Evolutionary conservation across 2,888 invertebrate genomes (phyloP).

Genomic region (Acheta domesticus): DNA sequence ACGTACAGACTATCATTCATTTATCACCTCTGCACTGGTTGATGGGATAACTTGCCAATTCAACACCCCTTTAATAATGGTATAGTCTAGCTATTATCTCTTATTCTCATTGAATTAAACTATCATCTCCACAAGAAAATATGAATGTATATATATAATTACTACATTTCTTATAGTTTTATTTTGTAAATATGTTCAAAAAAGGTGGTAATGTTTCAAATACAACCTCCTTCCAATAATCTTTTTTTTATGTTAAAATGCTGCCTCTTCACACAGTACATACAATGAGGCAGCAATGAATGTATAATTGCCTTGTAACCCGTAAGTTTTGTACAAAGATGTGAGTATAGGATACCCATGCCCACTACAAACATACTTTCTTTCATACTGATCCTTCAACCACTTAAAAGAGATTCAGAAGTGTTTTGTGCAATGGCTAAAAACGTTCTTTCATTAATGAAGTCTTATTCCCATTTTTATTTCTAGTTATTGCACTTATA

Average conservation of each 20-base stretch:
- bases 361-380: slow-evolving; percentile 18
- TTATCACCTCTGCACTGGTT: not conserved
- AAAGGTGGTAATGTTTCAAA: not conserved
- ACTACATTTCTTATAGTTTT: not conserved
- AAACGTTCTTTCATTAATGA: not conserved
- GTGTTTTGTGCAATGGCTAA: slow-evolving; percentile 22
- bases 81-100: not conserved
- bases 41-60: not conserved
- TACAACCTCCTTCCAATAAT: not conserved
- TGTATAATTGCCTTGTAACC: slow-evolving; percentile 22
- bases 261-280: not conserved
- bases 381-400: slow-evolving; percentile 18
- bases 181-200: not conserved
- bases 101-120: not conserved
- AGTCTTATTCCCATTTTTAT: not conserved
- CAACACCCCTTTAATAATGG: not conserved
- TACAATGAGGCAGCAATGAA: not conserved
- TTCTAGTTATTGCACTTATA: slow-evolving; percentile 28
- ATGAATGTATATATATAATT: not conserved
- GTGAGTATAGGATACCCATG: not conserved
- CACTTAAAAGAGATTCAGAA: slow-evolving; percentile 18
- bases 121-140: not conserved
- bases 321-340: slow-evolving; percentile 31
- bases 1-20: not conserved
- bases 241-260: not conserved